Percentiles rank a stretch among this genome's conserved stretches.
These are phyloP conservation scores for Enteromius afrohamiltoni DNA, from an alignment of 2,797 vertebrate genomes.

Conservation along the genomic window DNA sequence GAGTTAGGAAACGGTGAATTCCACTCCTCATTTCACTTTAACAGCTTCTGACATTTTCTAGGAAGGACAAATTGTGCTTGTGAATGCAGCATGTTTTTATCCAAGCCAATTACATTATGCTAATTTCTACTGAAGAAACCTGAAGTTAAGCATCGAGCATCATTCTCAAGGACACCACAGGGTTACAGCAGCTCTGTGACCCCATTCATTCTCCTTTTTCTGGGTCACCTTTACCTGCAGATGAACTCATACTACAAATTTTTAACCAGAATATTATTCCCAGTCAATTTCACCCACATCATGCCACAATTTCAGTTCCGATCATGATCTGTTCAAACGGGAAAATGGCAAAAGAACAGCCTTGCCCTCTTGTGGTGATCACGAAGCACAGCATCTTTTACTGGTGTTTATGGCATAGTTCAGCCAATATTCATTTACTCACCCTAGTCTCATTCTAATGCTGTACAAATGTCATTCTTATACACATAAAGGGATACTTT, in stretches of 20 bases:
- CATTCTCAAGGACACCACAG: not conserved
- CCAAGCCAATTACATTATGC: conserved; percentile 30
- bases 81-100: not conserved
- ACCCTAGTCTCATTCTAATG: not conserved
- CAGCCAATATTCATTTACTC: not conserved
- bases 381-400: not conserved
- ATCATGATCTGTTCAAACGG: not conserved
- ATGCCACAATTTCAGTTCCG: not conserved
- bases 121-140: not conserved
- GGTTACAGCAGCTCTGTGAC: not conserved
- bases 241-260: conserved; percentile 20
- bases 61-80: conserved; percentile 34
- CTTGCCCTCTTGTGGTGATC: conserved; percentile 38
- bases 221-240: conserved; percentile 17
- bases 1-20: conserved; percentile 17
- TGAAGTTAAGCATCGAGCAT: conserved; percentile 9
- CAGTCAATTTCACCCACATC: conserved; percentile 4
- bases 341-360: not conserved
- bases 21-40: conserved; percentile 35
- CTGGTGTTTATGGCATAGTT: not conserved
- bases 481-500: not conserved
- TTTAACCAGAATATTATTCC: conserved; percentile 4
- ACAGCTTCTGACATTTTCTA: conserved; percentile 29
- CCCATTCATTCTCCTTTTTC: conserved; percentile 33
- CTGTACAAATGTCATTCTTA: not conserved